Evolutionary conservation across 2,113 vertebrate genomes (phyloP), one percentile per base, ranked within the genome.

Genomic region (Suncus etruscus): DNA sequence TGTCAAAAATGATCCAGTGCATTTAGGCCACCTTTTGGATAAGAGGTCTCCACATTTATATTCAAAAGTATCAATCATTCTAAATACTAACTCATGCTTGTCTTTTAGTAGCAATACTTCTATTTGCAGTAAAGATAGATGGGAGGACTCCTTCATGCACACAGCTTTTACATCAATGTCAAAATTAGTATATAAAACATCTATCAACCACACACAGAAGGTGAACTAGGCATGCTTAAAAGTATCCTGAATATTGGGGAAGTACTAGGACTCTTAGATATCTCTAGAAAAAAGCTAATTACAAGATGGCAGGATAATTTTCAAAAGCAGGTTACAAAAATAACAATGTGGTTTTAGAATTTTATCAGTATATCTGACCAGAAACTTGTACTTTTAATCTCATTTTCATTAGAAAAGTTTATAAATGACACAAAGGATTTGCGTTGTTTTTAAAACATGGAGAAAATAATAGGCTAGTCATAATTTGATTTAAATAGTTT

Each of bases 161-260:
- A 88, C 8, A 25, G 69, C 91, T 96, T 91, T 96, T 97, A 89
- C 86, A 94, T 97, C 97, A 95, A 58, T 98, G 97, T 96, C 97
- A 97, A 88, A 91, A 97, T 93, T 95, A 92, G 95, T 95, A 58
- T 25, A 68, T 90, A 87, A 97, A 95, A 39, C 96, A 97, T 97
- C 96, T 93, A 96, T 98, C 97, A 97, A 76, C 95, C 75, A 81
- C 70, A 87, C 76, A 66, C 0, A 94, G 95, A 94, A 97, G 95
- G 93, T 95, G 96, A 95, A 82, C 86, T 88, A 70, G 76, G 87
- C 76, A 90, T 87, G 31, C 86, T 91, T 96, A 96, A 95, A 95
- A 94, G 94, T 96, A 94, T 94, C 85, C 63, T 47, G 66, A 88
- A 16, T 83, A 92, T 93, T 91, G 69, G 90, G 80, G 80, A 88